A percentile compares a stretch with the other conserved stretches of the same genome.
phyloP scores from a whole-genome alignment of 2,888 invertebrate species.

The Himalopsyche japonica region DNA sequence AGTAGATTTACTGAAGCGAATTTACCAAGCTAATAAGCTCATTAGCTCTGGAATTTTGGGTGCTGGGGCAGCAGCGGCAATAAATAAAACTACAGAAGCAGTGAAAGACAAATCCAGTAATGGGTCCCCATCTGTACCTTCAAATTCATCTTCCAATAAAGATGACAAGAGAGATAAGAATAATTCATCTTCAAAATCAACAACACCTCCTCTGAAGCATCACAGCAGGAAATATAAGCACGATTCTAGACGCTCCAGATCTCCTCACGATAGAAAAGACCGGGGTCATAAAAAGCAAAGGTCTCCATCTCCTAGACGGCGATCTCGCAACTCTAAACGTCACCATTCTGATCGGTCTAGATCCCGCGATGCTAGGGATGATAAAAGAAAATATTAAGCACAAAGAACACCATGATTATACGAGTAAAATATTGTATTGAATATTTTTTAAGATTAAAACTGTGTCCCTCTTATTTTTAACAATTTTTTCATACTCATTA shows the following conservation, averaged over 20 bases:
- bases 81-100: slow-evolving; percentile 51
- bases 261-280: slow-evolving; percentile 57
- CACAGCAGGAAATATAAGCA: slow-evolving; percentile 56
- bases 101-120: slow-evolving; percentile 50
- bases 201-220: slow-evolving; percentile 59
- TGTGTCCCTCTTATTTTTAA: no score
- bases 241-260: slow-evolving; percentile 52
- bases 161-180: slow-evolving; percentile 53
- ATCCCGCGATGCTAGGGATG: slow-evolving; percentile 48
- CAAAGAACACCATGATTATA: not conserved
- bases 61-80: slow-evolving; percentile 43
- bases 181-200: slow-evolving; percentile 57
- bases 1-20: slow-evolving; percentile 51
- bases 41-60: slow-evolving; percentile 46
- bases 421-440: no score
- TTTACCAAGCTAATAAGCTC: slow-evolving; percentile 57
- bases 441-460: not conserved
- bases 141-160: slow-evolving; percentile 54
- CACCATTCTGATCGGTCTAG: slow-evolving; percentile 50
- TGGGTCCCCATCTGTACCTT: slow-evolving; percentile 53
- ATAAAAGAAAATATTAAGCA: slow-evolving; percentile 35
- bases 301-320: slow-evolving; percentile 49
- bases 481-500: no score
- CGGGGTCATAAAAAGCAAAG: slow-evolving; percentile 57
- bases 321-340: slow-evolving; percentile 32